Evolutionary conservation across 2,888 invertebrate species (phyloP).

Genomic region (Sylvicola fuscatus): DNA sequence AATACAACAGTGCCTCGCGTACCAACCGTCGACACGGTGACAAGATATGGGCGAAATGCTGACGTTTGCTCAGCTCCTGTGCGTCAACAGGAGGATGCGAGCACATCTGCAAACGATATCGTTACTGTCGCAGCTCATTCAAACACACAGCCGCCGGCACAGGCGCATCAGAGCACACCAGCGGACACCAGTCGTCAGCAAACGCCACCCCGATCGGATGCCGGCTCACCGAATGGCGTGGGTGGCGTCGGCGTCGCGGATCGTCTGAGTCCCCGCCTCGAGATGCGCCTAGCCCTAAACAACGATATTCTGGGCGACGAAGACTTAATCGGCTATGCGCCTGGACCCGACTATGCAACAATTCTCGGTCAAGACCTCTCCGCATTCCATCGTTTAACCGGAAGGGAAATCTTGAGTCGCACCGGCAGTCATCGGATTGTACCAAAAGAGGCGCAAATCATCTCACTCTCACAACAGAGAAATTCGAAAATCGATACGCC

Average conservation of each 20-base stretch:
- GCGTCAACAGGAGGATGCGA: conserved; percentile 8
- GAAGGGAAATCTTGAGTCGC: conserved; percentile 26
- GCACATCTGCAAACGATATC: conserved; percentile 11
- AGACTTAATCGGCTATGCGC: conserved; percentile 27
- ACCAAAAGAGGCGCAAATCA: conserved; percentile 25
- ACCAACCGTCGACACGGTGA: conserved; percentile 9
- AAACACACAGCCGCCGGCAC: conserved; percentile 20
- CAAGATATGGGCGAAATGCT: conserved; percentile 25
- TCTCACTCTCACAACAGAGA: conserved; percentile 28
- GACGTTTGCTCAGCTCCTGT: conserved; percentile 30
- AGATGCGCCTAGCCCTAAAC: conserved; percentile 40
- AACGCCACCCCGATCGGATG: conserved; percentile 6
- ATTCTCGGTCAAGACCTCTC: conserved; percentile 25
- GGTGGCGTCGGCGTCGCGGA: background rate
- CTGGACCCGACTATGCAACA: conserved; percentile 18
- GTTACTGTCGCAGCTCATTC: conserved; percentile 12
- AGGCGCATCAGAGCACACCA: conserved; percentile 12
- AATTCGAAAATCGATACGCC: conserved; percentile 29
- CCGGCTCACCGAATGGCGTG: conserved; percentile 14
- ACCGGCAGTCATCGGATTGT: conserved; percentile 22
- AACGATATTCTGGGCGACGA: conserved; percentile 33
- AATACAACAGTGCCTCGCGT: conserved; percentile 11
- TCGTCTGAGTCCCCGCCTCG: conserved; percentile 38
- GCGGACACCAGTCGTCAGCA: conserved; percentile 14
- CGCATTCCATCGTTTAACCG: conserved; percentile 27